Percentiles rank a stretch among this genome's conserved stretches.
Conservation (phyloP, 1,140 invertebrate species). For the Drosophila nebulosa region DNA sequence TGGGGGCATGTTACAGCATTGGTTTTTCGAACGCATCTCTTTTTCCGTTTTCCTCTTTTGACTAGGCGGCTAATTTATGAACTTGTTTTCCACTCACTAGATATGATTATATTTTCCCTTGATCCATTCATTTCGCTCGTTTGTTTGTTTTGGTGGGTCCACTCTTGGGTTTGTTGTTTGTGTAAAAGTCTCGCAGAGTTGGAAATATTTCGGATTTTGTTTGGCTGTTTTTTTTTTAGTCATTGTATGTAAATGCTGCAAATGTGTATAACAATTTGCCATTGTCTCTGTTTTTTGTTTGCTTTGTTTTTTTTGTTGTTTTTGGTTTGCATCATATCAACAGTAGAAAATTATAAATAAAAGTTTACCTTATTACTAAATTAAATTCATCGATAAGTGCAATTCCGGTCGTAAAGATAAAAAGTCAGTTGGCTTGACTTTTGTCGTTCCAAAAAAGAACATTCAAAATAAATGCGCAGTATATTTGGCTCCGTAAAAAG, state of each 20-base stretch:
- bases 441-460: no score
- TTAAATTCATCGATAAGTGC: constrained; percentile 44
- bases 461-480: not conserved
- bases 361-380: constrained; percentile 20
- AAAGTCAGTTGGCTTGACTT: not conserved
- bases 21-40: constrained; percentile 17
- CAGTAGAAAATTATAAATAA: not conserved
- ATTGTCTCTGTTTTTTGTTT: constrained; percentile 41
- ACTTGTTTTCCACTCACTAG: constrained; percentile 54
- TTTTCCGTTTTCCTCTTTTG: not conserved
- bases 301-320: no score
- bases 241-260: constrained; percentile 62
- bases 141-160: constrained; percentile 13
- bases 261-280: constrained; percentile 30
- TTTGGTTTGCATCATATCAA: constrained; percentile 21
- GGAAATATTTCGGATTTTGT: constrained; percentile 66
- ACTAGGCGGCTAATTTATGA: constrained; percentile 36
- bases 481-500: no score
- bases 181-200: constrained; percentile 49
- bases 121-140: not conserved
- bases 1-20: not conserved
- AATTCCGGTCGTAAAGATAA: constrained; percentile 35
- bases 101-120: constrained; percentile 28
- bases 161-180: constrained; percentile 39
- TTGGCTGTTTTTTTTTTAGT: constrained; percentile 7